Base-by-base conservation (phyloP, 1,140 invertebrate genomes). In the Trypoxylus dichotomus region DNA sequence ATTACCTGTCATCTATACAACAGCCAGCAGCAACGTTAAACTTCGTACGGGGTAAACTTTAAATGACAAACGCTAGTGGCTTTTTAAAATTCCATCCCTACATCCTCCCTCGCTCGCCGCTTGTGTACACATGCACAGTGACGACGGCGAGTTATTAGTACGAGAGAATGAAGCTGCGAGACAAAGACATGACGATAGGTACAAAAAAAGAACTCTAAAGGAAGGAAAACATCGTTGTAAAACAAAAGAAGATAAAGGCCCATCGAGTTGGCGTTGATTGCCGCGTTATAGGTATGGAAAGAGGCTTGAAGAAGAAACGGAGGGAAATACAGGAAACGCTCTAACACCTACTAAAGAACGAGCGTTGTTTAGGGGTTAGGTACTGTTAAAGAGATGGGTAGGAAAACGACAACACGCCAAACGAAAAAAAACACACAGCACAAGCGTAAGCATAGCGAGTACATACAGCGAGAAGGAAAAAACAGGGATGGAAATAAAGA, bases 231-330 rank as follows among this genome's bases (percentile, higher is more conserved):
- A 27, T 63, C 60, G 60, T 63, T 81, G 75, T 80, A 79, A 80
- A 79, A 81, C 78, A 80, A 79, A 79, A 77, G 77, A 76, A 78
- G 77, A 80, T 82, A 79, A 81, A 77, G 77, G 60, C 78, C 77
- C 81, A 80, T 81, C 80, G 78, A 82, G 81, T 79, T 74, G 80
- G 81, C 80, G 79, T 82, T 82, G 82, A 82, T 82, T 82, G 82
- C 82, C 79, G 80, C 76, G 79, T 82, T 82, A 82, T 81, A 78
- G 68, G 63, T 75, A 79, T 77, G 27, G 60, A 27, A 29, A 27
- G 27, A 29, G 24, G 60, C 7, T 27, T 24, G 24, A 8, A 68
- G 27, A 78, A 77, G 80, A 68, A 72, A 76, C 25, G 25, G 79
- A 60, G 75, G 78, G 75, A 75, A 78, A 78, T 77, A 81, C 79